Percentiles rank a stretch among this genome's conserved stretches.
phyloP scores from a whole-genome alignment of 2,797 vertebrate species.

The Heliangelus exortis region DNA sequence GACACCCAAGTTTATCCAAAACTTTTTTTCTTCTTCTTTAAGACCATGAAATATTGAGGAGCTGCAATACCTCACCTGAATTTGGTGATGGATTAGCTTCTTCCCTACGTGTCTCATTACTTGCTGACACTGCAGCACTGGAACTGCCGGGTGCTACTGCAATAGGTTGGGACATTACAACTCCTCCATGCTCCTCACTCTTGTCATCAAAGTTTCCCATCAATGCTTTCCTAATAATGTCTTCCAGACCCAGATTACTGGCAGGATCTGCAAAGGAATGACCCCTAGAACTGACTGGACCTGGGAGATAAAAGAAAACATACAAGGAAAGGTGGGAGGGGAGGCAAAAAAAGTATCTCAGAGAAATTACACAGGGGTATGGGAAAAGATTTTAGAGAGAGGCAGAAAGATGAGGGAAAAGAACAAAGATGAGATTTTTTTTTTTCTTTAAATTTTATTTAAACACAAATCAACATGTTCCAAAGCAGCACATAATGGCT shows the following conservation, averaged over 20 bases:
- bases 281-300: slow-evolving; percentile 90
- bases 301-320: slow-evolving; percentile 75
- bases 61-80: slow-evolving; percentile 82
- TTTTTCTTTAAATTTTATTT: not conserved
- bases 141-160: slow-evolving; percentile 72
- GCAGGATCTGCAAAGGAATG: slow-evolving; percentile 96
- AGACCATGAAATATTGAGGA: not conserved
- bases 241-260: slow-evolving; percentile 96
- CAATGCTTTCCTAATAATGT: slow-evolving; percentile 98
- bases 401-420: not conserved
- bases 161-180: slow-evolving; percentile 75
- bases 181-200: slow-evolving; percentile 90
- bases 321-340: not conserved
- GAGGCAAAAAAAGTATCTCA: not conserved
- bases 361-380: not conserved
- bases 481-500: not conserved
- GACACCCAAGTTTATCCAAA: not conserved
- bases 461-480: not conserved
- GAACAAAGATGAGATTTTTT: not conserved
- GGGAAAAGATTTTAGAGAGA: not conserved
- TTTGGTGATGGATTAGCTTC: slow-evolving; percentile 92
- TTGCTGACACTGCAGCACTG: slow-evolving; percentile 65
- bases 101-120: slow-evolving; percentile 84
- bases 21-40: no score
- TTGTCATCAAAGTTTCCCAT: slow-evolving; percentile 98